Conservation (phyloP, 2,797 vertebrate species). For the Chrysolophus pictus region DNA sequence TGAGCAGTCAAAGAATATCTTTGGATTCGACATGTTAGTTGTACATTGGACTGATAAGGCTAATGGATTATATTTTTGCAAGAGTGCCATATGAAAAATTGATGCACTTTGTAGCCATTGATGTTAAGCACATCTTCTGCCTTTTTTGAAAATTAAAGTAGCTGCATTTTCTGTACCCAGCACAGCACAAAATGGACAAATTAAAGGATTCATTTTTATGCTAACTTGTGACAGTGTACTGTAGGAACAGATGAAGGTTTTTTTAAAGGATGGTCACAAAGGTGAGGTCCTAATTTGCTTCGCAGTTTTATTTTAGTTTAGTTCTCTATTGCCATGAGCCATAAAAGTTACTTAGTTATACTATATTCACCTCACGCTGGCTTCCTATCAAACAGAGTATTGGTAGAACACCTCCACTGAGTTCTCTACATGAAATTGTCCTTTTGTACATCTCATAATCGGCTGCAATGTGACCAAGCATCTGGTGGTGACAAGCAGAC, state of each 20-base stretch:
- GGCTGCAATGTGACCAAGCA: slow-evolving; percentile 88
- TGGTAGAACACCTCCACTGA: slow-evolving; percentile 77
- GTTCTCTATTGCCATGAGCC: slow-evolving; percentile 68
- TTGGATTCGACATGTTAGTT: slow-evolving; percentile 39
- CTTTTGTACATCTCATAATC: slow-evolving; percentile 86
- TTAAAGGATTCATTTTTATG: slow-evolving; percentile 53
- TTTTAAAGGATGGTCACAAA: slow-evolving; percentile 55
- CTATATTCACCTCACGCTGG: slow-evolving; percentile 75
- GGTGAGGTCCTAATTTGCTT: slow-evolving; percentile 74
- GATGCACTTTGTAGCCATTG: slow-evolving; percentile 11
- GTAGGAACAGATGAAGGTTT: slow-evolving; percentile 34
- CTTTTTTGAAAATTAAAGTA: slow-evolving; percentile 42
- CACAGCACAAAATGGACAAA: slow-evolving; percentile 20
- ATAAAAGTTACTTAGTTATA: slow-evolving; percentile 77
- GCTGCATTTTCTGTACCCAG: slow-evolving; percentile 1
- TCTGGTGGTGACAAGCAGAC: slow-evolving; percentile 88
- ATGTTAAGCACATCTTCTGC: slow-evolving; percentile 39
- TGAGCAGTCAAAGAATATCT: slow-evolving; percentile 6
- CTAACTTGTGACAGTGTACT: slow-evolving; percentile 1
- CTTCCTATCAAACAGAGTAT: slow-evolving; percentile 87
- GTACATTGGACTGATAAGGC: slow-evolving; percentile 50
- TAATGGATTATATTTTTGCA: slow-evolving; percentile 51
- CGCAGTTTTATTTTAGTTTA: slow-evolving; percentile 71
- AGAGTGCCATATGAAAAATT: slow-evolving; percentile 33
- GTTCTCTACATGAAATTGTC: slow-evolving; percentile 85